phyloP scores from a whole-genome alignment of 2,797 vertebrate species.

The Sebastes taczanowskii region DNA sequence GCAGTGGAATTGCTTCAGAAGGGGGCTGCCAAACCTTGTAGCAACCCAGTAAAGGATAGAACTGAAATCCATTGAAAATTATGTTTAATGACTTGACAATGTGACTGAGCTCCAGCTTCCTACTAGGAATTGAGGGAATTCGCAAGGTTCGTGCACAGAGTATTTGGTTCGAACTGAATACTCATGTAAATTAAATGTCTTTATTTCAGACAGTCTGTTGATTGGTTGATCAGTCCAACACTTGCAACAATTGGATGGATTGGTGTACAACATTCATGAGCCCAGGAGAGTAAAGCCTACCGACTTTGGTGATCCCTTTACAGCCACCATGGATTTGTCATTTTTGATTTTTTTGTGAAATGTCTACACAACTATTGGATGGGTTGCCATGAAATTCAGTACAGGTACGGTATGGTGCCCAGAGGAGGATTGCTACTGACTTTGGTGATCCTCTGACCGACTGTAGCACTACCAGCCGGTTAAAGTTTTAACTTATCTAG shows the following conservation, averaged over 20 bases:
- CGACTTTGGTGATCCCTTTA: not conserved
- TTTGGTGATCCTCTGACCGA: not conserved
- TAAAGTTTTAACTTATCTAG: not conserved
- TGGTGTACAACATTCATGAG: not conserved
- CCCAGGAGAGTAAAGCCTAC: not conserved
- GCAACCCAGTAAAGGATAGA: not conserved
- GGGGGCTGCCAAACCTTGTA: constrained; percentile 17
- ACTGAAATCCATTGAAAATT: not conserved
- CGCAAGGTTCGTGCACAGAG: not conserved
- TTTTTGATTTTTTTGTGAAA: not conserved
- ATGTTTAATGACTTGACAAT: not conserved
- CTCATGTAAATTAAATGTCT: not conserved
- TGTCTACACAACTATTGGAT: not conserved
- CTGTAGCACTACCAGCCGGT: not conserved
- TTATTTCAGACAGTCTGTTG: not conserved
- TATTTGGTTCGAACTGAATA: not conserved
- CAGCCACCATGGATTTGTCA: not conserved
- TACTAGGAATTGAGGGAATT: not conserved
- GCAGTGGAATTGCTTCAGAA: constrained; percentile 28
- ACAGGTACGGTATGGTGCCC: not conserved
- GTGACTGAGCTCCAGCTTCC: constrained; percentile 4
- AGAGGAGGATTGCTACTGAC: not conserved
- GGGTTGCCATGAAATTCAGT: not conserved
- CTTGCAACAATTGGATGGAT: not conserved
- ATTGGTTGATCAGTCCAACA: not conserved